A percentile compares a stretch with the other conserved stretches of the same genome.
Conservation (phyloP, 1,140 invertebrate species). For the Cherax destructor region DNA sequence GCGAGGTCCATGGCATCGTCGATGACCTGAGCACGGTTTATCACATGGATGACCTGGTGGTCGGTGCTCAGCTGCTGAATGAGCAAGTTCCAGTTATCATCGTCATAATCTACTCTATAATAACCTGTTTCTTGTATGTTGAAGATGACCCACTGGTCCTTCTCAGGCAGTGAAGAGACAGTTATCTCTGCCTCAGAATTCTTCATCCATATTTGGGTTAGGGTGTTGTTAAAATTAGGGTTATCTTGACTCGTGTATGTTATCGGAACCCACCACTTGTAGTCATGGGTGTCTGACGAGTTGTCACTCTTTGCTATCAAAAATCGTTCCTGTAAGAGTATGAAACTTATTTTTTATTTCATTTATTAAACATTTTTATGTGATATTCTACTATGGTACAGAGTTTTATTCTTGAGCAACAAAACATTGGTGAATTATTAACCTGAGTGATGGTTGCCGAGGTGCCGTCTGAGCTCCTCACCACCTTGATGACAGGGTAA, state of each 20-base stretch:
- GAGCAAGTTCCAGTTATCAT: constrained; percentile 77
- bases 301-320: constrained; percentile 51
- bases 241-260: constrained; percentile 83
- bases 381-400: no score
- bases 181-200: constrained; percentile 30
- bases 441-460: constrained; percentile 49
- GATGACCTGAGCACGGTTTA: constrained; percentile 80
- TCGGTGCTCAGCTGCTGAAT: constrained; percentile 74
- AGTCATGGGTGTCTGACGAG: constrained; percentile 72
- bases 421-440: background rate
- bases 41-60: constrained; percentile 74
- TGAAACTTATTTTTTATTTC: no score
- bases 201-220: constrained; percentile 81
- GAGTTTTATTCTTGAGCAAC: no score
- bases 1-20: constrained; percentile 92
- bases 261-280: constrained; percentile 88
- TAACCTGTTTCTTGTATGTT: constrained; percentile 73
- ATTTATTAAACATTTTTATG: no score
- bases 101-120: constrained; percentile 80
- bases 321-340: constrained; percentile 52
- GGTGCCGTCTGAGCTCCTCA: constrained; percentile 33
- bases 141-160: constrained; percentile 64
- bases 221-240: constrained; percentile 81
- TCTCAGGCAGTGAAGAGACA: constrained; percentile 48
- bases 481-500: constrained; percentile 73